phyloP scores from a whole-genome alignment of 1,140 invertebrate species.

The Papilio xuthus region DNA sequence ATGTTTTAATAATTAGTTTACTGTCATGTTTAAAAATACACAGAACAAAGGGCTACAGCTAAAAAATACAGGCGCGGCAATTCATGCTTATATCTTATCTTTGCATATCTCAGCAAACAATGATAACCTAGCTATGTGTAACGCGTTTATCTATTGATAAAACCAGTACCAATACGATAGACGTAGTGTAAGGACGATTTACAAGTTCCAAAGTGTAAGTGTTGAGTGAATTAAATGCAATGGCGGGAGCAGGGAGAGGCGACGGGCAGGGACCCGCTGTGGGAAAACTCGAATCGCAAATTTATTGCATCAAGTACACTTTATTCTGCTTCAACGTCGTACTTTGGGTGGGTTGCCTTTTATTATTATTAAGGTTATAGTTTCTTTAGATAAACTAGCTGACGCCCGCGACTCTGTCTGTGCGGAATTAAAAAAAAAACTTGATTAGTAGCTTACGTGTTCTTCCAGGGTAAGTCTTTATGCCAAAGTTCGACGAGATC shows the following conservation, averaged over 20 bases:
- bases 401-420: too few relatives aligned
- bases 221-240: constrained; percentile 64
- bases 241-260: constrained; percentile 72
- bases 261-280: constrained; percentile 73
- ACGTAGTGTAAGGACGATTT: constrained; percentile 53
- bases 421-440: too few relatives aligned
- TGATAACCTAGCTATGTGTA: constrained; percentile 74
- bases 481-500: too few relatives aligned
- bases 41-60: constrained; percentile 30
- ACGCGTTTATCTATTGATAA: constrained; percentile 65
- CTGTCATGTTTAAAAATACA: not conserved
- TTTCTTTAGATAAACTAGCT: not conserved
- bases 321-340: constrained; percentile 87
- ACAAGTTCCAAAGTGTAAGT: constrained; percentile 49
- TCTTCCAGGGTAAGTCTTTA: too few relatives aligned
- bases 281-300: constrained; percentile 84
- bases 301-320: constrained; percentile 86
- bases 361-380: not conserved
- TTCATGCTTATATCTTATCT: constrained; percentile 58
- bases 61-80: constrained; percentile 71
- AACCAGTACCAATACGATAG: constrained; percentile 64
- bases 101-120: constrained; percentile 73
- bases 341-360: constrained; percentile 84
- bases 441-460: too few relatives aligned
- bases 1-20: not conserved